Evolutionary conservation across 2,888 invertebrate genomes (phyloP), one percentile per base, ranked within the genome.

Genomic region (Elysia crispata): DNA sequence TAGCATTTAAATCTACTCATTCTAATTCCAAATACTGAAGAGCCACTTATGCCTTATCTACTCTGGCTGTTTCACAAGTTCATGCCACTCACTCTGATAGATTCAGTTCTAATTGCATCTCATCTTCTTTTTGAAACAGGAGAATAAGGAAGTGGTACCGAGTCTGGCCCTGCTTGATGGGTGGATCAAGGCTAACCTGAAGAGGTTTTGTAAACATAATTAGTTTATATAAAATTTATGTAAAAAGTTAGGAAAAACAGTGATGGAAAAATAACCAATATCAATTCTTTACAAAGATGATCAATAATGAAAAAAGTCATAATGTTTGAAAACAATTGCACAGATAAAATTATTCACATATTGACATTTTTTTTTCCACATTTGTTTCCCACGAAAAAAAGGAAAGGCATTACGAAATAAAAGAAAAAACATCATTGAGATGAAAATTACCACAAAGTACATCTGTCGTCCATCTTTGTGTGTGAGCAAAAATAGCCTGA

Each of bases 111-210:
- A 98, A 94, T 18, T 96, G 95, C 0, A 96, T 96, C 90, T 98
- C 97, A 80, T 99, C 98, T 88, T 99, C 99, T 89, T 97, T 96
- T 69, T 96, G 96, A 92, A 99, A 99, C 67, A 98, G 93, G 79
- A 99, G 93, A 18, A 99, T 98, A 82, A 99, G 93, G 91, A 97
- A 99, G 89, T 98, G 98, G 91, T 99, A 99, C 83, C 99, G 94
- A 0, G 99, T 99, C 93, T 99, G 99, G 73, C 99, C 99, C 92
- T 99, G 99, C 90, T 99, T 99, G 87, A 99, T 99, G 0, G 99
- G 99, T 0, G 99, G 99, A 94, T 99, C 99, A 87, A 99, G 93
- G 76, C 98, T 97, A 64, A 95, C 93, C 94, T 94, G 87, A 33
- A 91, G 86, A 31, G 20, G 1, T 13, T 41, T 20, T 20, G 15